phyloP scores from a whole-genome alignment of 2,888 invertebrate species.

The Molorchus minor region DNA sequence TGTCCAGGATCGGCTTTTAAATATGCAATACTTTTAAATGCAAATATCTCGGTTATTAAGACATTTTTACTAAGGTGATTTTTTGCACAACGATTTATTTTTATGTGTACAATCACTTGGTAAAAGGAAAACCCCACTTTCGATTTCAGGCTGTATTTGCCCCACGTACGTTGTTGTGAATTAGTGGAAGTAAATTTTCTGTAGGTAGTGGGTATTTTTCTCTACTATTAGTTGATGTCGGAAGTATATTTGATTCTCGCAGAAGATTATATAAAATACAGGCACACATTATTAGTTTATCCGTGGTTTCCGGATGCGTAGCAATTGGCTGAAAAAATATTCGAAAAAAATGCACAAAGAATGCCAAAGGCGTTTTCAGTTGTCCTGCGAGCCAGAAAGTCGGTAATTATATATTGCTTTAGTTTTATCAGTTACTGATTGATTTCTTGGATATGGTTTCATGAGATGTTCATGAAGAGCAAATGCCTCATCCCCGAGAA shows the following conservation, averaged over 20 bases:
- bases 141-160: too few relatives aligned
- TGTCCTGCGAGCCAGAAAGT: slow-evolving; percentile 31
- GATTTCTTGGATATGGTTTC: slow-evolving; percentile 32
- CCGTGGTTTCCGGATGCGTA: slow-evolving; percentile 29
- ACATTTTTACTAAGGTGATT: too few relatives aligned
- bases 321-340: slow-evolving; percentile 32
- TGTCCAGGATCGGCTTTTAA: too few relatives aligned
- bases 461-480: slow-evolving; percentile 31
- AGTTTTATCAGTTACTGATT: slow-evolving; percentile 31
- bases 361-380: slow-evolving; percentile 37
- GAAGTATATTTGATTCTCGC: slow-evolving; percentile 32
- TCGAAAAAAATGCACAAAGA: slow-evolving; percentile 30
- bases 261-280: slow-evolving; percentile 35
- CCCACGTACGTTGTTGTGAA: slow-evolving; percentile 28
- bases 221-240: slow-evolving; percentile 21
- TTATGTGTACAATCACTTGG: too few relatives aligned
- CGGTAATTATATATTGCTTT: slow-evolving; percentile 36
- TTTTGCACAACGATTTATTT: too few relatives aligned
- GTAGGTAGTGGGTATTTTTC: slow-evolving; percentile 29
- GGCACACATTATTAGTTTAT: slow-evolving; percentile 30
- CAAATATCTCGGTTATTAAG: too few relatives aligned
- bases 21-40: too few relatives aligned
- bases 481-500: slow-evolving; percentile 34
- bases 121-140: too few relatives aligned
- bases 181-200: slow-evolving; percentile 31